Conservation (phyloP, 1,140 invertebrate species). For the Magallana ariakensis region DNA sequence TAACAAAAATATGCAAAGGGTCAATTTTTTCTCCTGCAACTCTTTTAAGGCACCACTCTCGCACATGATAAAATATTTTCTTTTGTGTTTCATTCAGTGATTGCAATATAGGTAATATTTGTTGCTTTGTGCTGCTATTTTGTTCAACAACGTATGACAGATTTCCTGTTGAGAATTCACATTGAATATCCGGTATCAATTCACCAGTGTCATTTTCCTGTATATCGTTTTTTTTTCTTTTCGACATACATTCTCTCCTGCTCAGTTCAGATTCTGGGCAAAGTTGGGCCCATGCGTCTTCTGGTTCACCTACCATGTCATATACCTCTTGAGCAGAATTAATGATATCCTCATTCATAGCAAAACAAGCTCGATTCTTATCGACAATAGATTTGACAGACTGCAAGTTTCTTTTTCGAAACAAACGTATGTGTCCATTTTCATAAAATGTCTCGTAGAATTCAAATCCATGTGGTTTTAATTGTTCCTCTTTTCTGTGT, state of each 20-base stretch:
- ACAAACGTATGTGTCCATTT: conserved; percentile 34
- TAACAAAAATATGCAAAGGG: conserved; percentile 53
- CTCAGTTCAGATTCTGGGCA: conserved; percentile 44
- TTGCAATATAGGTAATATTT: conserved; percentile 12
- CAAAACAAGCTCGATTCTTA: conserved; percentile 5
- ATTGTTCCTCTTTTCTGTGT: conserved; percentile 37
- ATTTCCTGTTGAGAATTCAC: too few species aligned
- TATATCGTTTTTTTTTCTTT: not conserved
- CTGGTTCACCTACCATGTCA: conserved; percentile 22
- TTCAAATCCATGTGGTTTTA: conserved; percentile 51
- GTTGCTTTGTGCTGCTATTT: not conserved
- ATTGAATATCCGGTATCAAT: too few species aligned
- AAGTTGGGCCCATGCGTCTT: conserved; percentile 52
- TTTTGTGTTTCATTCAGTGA: conserved; percentile 32
- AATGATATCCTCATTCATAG: conserved; percentile 41
- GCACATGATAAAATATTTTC: conserved; percentile 8
- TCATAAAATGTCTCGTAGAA: conserved; percentile 50
- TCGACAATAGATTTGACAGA: conserved; percentile 40
- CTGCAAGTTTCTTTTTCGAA: not conserved
- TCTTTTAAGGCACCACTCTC: conserved; percentile 17
- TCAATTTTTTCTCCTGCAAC: not conserved
- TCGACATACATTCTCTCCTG: conserved; percentile 12
- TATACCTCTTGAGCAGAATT: conserved; percentile 37
- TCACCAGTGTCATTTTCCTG: not conserved
- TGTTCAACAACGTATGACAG: too few species aligned